These are phyloP conservation scores for Eleutherodactylus coqui DNA, from an alignment of 2,797 vertebrate genomes.

Conservation along the genomic window DNA sequence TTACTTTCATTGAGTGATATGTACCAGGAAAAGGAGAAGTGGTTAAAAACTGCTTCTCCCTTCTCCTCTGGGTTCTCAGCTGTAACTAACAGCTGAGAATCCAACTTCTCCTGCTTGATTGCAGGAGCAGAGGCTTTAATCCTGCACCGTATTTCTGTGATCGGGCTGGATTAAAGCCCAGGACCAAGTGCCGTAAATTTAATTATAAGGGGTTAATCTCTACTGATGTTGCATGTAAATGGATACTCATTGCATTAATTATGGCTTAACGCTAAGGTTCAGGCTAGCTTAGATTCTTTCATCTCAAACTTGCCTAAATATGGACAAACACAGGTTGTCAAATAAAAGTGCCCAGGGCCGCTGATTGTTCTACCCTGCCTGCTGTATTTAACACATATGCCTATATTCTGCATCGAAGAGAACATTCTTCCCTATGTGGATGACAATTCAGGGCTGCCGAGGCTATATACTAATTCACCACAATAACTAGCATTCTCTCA, in stretches of 20 bases:
- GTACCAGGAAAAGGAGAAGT: too few relatives aligned
- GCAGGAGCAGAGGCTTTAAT: too few relatives aligned
- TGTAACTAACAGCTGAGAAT: too few relatives aligned
- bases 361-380: background rate
- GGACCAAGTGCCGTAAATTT: too few relatives aligned
- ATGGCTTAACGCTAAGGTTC: background rate
- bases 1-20: too few relatives aligned
- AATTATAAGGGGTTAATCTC: background rate
- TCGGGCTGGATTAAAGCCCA: too few relatives aligned
- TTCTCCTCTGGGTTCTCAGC: too few relatives aligned
- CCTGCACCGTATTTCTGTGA: too few relatives aligned
- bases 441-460: background rate
- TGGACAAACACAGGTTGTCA: background rate
- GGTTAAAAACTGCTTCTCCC: too few relatives aligned
- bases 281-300: background rate
- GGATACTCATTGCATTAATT: background rate
- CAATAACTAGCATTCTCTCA: background rate
- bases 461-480: background rate
- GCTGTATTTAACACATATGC: background rate
- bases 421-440: background rate
- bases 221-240: background rate
- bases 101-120: too few relatives aligned
- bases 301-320: slow-evolving; percentile 2
- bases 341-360: slow-evolving; percentile 3
- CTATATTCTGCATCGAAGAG: background rate